Percentiles rank a stretch among this genome's conserved stretches.
Evolutionary conservation across 2,797 vertebrate species (phyloP).

Genomic region (Leptatherina wallacei): DNA sequence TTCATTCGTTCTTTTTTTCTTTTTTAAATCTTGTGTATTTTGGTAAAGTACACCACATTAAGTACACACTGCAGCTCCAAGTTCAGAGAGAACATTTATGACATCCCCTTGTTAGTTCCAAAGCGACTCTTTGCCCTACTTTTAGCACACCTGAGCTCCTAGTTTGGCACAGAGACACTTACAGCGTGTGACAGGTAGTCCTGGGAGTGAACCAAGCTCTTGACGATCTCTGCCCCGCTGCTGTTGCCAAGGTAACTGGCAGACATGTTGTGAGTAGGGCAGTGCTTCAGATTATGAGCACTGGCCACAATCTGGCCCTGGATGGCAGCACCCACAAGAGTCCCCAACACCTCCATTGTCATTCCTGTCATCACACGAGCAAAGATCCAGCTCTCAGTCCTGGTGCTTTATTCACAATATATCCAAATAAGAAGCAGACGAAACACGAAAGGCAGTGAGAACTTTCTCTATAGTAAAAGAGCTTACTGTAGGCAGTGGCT

Average conservation of each 20-base stretch:
- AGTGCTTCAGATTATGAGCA: constrained; percentile 88
- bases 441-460: constrained; percentile 1
- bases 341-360: constrained; percentile 94
- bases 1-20: constrained; percentile 43
- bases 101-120: constrained; percentile 48
- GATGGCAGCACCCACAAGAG: constrained; percentile 90
- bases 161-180: constrained; percentile 73
- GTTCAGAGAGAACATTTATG: constrained; percentile 19
- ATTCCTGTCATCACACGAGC: constrained; percentile 84
- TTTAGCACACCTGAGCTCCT: constrained; percentile 57
- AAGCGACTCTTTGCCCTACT: constrained; percentile 46
- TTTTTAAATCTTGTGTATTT: constrained; percentile 21
- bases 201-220: constrained; percentile 73
- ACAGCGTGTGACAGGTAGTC: constrained; percentile 86
- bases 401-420: neutral
- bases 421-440: neutral
- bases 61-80: constrained; percentile 34
- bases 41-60: constrained; percentile 28
- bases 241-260: constrained; percentile 75
- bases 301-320: constrained; percentile 95
- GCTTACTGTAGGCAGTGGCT: constrained; percentile 93
- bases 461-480: constrained; percentile 28
- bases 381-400: constrained; percentile 13
- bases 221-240: constrained; percentile 75
- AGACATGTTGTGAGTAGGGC: constrained; percentile 77